Evolutionary conservation across 1,140 invertebrate genomes (phyloP).

Genomic region (Lutraria rhynchaena): DNA sequence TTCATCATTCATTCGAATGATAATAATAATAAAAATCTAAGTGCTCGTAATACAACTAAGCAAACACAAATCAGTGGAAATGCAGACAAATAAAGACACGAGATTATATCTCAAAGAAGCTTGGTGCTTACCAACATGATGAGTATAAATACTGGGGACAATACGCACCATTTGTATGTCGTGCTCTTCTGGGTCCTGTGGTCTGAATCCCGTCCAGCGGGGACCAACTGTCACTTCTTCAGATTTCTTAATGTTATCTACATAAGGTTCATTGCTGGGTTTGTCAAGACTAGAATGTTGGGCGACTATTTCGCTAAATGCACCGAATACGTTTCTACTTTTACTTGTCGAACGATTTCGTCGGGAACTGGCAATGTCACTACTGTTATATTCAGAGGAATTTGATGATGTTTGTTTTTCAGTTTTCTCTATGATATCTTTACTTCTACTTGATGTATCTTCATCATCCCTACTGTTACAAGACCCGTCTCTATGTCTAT

Average conservation of each 20-base stretch:
- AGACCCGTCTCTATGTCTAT: slow-evolving; percentile 25
- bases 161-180: not conserved
- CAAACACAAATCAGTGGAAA: too few relatives aligned
- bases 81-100: too few relatives aligned
- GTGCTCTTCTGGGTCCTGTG: not conserved
- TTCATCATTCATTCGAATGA: too few relatives aligned
- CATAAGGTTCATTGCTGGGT: not conserved
- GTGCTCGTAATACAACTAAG: too few relatives aligned
- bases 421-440: not conserved
- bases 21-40: too few relatives aligned
- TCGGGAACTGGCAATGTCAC: not conserved
- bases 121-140: too few relatives aligned
- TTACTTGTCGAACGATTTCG: not conserved
- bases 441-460: too few relatives aligned
- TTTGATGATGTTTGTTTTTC: slow-evolving; percentile 5
- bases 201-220: slow-evolving; percentile 8
- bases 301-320: slow-evolving; percentile 50
- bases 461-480: not conserved
- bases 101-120: too few relatives aligned
- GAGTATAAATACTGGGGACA: too few relatives aligned
- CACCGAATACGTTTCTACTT: slow-evolving; percentile 49
- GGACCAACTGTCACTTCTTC: not conserved
- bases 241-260: not conserved
- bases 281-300: slow-evolving; percentile 9
- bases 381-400: not conserved